These are phyloP conservation scores for Aramus guarauna DNA, from an alignment of 2,113 vertebrate genomes.

Conservation along the genomic window DNA sequence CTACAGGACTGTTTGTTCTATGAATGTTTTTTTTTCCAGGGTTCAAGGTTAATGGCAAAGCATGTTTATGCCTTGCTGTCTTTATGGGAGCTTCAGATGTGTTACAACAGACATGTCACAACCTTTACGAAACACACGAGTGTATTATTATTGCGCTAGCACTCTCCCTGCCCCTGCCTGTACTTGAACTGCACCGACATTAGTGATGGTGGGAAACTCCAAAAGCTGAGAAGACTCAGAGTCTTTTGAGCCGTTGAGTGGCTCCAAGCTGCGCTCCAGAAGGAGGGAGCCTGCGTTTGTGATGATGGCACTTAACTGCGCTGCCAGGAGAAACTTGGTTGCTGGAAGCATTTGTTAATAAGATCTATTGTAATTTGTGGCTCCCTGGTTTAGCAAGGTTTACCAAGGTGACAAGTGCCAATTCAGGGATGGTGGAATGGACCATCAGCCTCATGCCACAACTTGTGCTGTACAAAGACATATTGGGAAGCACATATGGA, in stretches of 20 bases:
- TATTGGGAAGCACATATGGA: not conserved
- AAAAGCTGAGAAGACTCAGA: not conserved
- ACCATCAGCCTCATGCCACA: not conserved
- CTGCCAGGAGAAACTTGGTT: not conserved
- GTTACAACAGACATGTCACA: slow-evolving; percentile 5
- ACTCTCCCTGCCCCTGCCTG: not conserved
- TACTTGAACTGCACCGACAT: not conserved
- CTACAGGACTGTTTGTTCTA: not conserved
- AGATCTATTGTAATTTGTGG: not conserved
- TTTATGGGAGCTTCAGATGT: not conserved
- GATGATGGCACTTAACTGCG: not conserved
- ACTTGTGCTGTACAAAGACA: not conserved
- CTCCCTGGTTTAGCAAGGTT: not conserved
- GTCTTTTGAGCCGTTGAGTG: not conserved
- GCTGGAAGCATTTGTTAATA: not conserved
- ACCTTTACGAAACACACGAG: not conserved
- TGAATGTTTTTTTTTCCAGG: not conserved
- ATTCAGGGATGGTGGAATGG: not conserved
- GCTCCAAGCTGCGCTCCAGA: not conserved
- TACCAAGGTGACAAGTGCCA: not conserved
- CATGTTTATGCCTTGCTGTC: not conserved
- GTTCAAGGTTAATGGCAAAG: not conserved
- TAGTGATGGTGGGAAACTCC: accelerated
- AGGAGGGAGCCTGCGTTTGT: not conserved
- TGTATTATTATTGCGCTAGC: not conserved